A percentile compares a stretch with the other conserved stretches of the same genome.
Conservation (phyloP, 1,140 invertebrate genomes). For the Zophobas morio region DNA sequence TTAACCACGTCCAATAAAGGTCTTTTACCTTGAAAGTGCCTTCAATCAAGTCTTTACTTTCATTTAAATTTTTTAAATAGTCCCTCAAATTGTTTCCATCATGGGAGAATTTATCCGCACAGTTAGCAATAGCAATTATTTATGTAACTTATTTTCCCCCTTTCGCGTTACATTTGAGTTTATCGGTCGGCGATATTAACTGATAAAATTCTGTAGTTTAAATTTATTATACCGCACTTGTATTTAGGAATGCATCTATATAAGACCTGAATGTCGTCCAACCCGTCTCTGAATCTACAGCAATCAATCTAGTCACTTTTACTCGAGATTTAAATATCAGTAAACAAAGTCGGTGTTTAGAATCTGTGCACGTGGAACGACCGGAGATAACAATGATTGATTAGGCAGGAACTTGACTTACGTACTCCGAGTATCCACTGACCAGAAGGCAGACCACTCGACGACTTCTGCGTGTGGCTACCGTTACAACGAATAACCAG, state of each 20-base stretch:
- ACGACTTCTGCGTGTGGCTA: slow-evolving; percentile 32
- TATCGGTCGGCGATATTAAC: slow-evolving; percentile 13
- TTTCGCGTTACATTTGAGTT: slow-evolving; percentile 19
- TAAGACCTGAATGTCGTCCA: slow-evolving; percentile 31
- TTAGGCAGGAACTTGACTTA: slow-evolving; percentile 42
- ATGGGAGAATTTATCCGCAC: slow-evolving; percentile 24
- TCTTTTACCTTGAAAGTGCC: slow-evolving; percentile 39
- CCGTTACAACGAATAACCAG: slow-evolving; percentile 21
- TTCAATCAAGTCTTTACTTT: slow-evolving; percentile 36
- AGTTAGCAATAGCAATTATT: slow-evolving; percentile 22
- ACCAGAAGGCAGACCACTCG: slow-evolving; percentile 36
- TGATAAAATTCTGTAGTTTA: slow-evolving; percentile 28
- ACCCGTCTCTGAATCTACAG: slow-evolving; percentile 27
- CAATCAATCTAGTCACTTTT: slow-evolving; percentile 37
- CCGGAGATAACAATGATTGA: slow-evolving; percentile 40
- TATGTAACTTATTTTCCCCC: slow-evolving; percentile 22
- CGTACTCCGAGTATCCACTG: slow-evolving; percentile 24
- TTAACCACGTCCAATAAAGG: slow-evolving; percentile 38
- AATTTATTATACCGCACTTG: slow-evolving; percentile 23
- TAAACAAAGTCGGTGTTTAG: slow-evolving; percentile 38
- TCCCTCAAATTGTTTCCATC: slow-evolving; percentile 20
- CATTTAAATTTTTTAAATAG: slow-evolving; percentile 33
- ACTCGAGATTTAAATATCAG: slow-evolving; percentile 38
- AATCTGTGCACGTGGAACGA: slow-evolving; percentile 37
- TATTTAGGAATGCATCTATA: slow-evolving; percentile 29